Evolutionary conservation across 1,140 invertebrate species (phyloP).

Genomic region (Nephotettix cincticeps): DNA sequence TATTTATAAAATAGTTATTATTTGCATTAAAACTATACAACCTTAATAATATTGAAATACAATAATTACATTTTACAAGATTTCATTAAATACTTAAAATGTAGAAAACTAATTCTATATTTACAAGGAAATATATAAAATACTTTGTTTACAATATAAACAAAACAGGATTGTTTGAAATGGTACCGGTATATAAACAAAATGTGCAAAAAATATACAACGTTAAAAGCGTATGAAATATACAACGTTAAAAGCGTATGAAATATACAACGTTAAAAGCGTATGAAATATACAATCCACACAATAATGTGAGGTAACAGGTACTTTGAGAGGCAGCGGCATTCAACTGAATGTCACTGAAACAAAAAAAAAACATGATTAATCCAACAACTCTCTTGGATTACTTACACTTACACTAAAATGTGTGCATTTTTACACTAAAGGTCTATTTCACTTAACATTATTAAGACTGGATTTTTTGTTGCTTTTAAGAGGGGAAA

Average conservation of each 20-base stretch:
- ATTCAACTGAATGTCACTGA: conserved; percentile 24
- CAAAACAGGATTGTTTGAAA: conserved; percentile 7
- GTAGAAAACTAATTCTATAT: conserved; percentile 10
- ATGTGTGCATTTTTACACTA: too few species aligned
- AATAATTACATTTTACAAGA: conserved; percentile 31
- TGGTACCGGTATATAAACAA: conserved; percentile 28
- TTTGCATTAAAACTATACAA: conserved; percentile 22
- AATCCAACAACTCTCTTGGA: too few species aligned
- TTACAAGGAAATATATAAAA: conserved; percentile 29
- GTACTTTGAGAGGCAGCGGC: conserved; percentile 26
- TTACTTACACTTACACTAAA: too few species aligned
- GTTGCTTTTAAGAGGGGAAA: too few species aligned
- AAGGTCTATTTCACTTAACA: too few species aligned
- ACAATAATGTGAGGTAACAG: conserved; percentile 26
- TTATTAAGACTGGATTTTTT: too few species aligned
- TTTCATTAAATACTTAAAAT: conserved; percentile 29
- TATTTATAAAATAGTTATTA: conserved; percentile 27
- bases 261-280: conserved; percentile 23
- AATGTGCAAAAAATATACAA: conserved; percentile 18
- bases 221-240: conserved; percentile 24
- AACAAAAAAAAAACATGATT: conserved; percentile 18
- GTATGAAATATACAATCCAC: conserved; percentile 22
- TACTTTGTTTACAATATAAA: conserved; percentile 25
- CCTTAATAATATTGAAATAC: conserved; percentile 26
- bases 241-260: conserved; percentile 23